Evolutionary conservation across 1,140 invertebrate genomes (phyloP).

Genomic region (Trachymyrmex septentrionalis): DNA sequence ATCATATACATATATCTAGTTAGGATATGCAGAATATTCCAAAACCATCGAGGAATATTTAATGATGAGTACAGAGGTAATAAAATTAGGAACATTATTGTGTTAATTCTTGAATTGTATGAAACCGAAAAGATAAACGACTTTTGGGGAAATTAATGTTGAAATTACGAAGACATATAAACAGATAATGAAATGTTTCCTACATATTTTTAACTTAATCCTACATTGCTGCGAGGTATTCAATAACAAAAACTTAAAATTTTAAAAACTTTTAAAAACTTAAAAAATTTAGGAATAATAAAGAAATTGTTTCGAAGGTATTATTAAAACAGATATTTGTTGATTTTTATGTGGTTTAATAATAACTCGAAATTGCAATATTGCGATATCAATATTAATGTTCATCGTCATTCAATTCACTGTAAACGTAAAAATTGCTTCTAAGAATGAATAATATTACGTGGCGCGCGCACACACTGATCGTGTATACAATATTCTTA

Average conservation of each 20-base stretch:
- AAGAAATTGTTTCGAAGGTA: neutral
- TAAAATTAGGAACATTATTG: neutral
- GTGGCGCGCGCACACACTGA: neutral
- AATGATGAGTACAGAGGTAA: neutral
- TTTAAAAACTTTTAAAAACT: too few species aligned
- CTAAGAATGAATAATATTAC: neutral
- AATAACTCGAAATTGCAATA: constrained; percentile 6
- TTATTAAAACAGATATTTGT: constrained; percentile 1
- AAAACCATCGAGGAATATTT: neutral
- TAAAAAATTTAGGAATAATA: neutral
- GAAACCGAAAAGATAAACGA: neutral
- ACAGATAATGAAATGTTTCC: neutral
- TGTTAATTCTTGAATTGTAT: neutral
- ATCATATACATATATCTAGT: neutral
- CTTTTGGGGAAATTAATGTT: neutral
- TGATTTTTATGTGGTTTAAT: neutral
- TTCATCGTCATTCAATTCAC: neutral
- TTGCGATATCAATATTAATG: neutral
- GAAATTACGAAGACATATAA: neutral
- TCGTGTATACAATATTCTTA: neutral
- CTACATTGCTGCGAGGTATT: neutral
- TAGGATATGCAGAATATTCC: neutral
- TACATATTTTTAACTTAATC: neutral
- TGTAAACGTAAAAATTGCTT: neutral
- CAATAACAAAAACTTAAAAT: neutral